Evolutionary conservation across 2,113 vertebrate species (phyloP).

Genomic region (Arothron firmamentum): DNA sequence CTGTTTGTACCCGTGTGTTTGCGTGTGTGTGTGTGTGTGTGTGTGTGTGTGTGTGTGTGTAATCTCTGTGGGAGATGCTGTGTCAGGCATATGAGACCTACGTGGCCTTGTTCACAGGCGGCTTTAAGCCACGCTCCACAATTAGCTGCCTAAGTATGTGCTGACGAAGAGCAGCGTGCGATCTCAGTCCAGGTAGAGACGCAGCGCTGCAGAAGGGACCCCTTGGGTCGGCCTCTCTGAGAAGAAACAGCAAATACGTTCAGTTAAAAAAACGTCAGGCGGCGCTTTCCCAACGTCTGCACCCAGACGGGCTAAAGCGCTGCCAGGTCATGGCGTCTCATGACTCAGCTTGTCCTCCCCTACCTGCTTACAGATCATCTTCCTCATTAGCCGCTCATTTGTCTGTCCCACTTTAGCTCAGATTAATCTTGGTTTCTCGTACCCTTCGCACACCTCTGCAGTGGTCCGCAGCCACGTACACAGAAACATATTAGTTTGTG

Average conservation of each 20-base stretch:
- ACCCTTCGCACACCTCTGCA: too few species aligned
- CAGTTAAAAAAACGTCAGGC: background rate
- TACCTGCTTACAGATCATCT: slow-evolving; percentile 13
- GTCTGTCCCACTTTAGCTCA: slow-evolving; percentile 22
- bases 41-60: slow-evolving; percentile 28
- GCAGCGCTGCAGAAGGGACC: too few species aligned
- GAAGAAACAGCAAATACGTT: background rate
- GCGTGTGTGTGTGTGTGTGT: slow-evolving; percentile 21
- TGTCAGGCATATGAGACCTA: slow-evolving; percentile 52
- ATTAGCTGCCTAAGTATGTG: slow-evolving; percentile 55
- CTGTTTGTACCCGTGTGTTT: background rate
- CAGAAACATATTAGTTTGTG: background rate
- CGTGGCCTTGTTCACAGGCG: slow-evolving; percentile 24
- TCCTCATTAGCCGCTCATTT: slow-evolving; percentile 30
- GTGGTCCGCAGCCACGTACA: background rate
- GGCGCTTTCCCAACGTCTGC: background rate
- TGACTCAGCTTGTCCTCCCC: slow-evolving; percentile 37
- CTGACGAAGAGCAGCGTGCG: slow-evolving; percentile 29
- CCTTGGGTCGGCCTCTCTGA: background rate
- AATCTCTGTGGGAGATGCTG: slow-evolving; percentile 55
- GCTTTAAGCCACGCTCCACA: slow-evolving; percentile 50
- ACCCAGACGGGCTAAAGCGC: background rate
- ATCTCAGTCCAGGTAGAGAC: slow-evolving; percentile 1
- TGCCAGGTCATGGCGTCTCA: background rate
- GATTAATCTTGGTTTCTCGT: slow-evolving; percentile 18